Conservation (phyloP, 2,113 vertebrate species). For the Aphelocoma coerulescens region DNA sequence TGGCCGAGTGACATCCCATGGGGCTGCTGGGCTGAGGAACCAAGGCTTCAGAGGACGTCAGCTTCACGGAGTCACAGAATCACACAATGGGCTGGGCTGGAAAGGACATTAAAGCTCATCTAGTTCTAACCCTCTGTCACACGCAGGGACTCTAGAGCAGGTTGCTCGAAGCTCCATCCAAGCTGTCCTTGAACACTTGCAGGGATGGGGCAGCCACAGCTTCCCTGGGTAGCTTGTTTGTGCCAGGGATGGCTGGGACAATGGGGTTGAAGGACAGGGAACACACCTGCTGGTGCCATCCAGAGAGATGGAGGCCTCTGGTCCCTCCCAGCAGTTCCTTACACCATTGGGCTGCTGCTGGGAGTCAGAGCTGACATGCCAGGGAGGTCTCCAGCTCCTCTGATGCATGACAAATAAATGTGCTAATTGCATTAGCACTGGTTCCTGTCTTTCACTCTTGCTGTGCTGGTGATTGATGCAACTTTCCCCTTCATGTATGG, state of each 20-base stretch:
- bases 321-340: background rate
- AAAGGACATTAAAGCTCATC: background rate
- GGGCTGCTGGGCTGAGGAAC: background rate
- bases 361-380: background rate
- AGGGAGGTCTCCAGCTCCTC: background rate
- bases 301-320: background rate
- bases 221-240: background rate
- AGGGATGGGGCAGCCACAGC: background rate
- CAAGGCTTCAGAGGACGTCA: fast-evolving
- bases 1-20: fast-evolving
- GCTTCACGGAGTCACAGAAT: background rate
- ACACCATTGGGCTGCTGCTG: background rate
- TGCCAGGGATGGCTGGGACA: background rate
- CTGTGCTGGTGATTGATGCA: background rate
- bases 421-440: background rate
- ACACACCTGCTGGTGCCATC: fast-evolving
- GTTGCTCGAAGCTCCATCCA: background rate
- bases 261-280: background rate
- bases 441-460: background rate
- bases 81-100: background rate
- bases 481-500: background rate
- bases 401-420: conserved; percentile 11
- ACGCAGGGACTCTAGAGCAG: background rate
- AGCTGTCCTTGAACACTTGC: background rate
- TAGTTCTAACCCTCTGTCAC: background rate